A percentile compares a stretch with the other conserved stretches of the same genome.
Conservation (phyloP, 2,797 vertebrate species). For the Bradypodion ventrale region DNA sequence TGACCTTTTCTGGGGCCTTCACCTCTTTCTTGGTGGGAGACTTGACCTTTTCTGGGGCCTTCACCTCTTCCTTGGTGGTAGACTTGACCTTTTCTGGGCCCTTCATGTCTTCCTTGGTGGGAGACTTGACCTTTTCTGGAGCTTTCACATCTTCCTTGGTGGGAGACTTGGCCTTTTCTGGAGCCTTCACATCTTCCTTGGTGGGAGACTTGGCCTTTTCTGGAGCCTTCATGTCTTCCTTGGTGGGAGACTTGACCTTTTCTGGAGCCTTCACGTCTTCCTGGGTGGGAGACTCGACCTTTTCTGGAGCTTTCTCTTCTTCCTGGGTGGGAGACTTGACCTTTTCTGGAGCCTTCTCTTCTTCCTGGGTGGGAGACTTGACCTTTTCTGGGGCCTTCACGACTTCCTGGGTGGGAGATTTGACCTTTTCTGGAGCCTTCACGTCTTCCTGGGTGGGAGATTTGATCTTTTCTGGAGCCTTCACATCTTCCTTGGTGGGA, state of each 20-base stretch:
- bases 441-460: conserved; percentile 19
- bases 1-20: conserved; percentile 40
- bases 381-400: conserved; percentile 55
- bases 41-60: conserved; percentile 18
- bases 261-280: too few relatives aligned
- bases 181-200: conserved; percentile 22
- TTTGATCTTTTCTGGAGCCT: too few relatives aligned
- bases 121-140: conserved; percentile 33
- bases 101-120: conserved; percentile 66
- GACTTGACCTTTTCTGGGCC: neutral
- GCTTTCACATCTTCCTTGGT: conserved; percentile 58
- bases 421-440: conserved; percentile 41
- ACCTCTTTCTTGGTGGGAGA: conserved; percentile 40
- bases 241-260: conserved; percentile 50
- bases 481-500: conserved; percentile 56
- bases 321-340: too few relatives aligned
- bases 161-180: conserved; percentile 22
- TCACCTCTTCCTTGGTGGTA: too few relatives aligned
- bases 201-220: conserved; percentile 48
- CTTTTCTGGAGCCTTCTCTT: conserved; percentile 17
- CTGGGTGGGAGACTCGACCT: conserved; percentile 50
- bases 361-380: conserved; percentile 64
- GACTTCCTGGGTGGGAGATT: neutral
- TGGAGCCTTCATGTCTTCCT: conserved; percentile 37
- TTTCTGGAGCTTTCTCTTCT: too few relatives aligned